These are phyloP conservation scores for Hetaerina titia DNA, from an alignment of 2,888 invertebrate genomes.

Conservation along the genomic window DNA sequence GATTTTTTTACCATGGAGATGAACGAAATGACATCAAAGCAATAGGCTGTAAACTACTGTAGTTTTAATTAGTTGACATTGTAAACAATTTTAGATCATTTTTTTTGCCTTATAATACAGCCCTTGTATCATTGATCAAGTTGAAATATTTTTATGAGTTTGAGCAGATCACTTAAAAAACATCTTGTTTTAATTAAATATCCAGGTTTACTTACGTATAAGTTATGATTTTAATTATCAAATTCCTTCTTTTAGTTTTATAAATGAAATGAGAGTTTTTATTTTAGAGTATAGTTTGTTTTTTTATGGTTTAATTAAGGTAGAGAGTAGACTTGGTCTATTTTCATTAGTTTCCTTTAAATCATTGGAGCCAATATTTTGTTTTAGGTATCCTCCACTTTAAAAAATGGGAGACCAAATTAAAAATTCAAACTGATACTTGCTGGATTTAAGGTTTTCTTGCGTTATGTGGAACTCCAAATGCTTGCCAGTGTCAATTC, in stretches of 20 bases:
- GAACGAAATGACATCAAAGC: no score
- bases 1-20: no score
- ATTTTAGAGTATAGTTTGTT: not conserved
- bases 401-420: slow-evolving; percentile 45
- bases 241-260: not conserved
- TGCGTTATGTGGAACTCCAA: slow-evolving; percentile 8
- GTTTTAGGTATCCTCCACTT: slow-evolving; percentile 50
- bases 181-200: no score
- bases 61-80: no score
- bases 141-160: no score
- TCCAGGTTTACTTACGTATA: no score
- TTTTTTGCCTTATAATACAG: no score
- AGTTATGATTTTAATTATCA: no score
- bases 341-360: not conserved
- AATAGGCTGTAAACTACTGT: no score
- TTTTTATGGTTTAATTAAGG: not conserved
- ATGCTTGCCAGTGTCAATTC: slow-evolving; percentile 3
- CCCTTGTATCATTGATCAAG: no score
- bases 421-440: not conserved
- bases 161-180: no score
- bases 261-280: not conserved
- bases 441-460: slow-evolving; percentile 50
- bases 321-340: not conserved
- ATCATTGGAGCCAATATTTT: slow-evolving; percentile 35
- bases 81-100: no score